Evolutionary conservation across 2,888 invertebrate species (phyloP), one percentile per base, ranked within the genome.

Genomic region (Ecdyonurus torrentis): DNA sequence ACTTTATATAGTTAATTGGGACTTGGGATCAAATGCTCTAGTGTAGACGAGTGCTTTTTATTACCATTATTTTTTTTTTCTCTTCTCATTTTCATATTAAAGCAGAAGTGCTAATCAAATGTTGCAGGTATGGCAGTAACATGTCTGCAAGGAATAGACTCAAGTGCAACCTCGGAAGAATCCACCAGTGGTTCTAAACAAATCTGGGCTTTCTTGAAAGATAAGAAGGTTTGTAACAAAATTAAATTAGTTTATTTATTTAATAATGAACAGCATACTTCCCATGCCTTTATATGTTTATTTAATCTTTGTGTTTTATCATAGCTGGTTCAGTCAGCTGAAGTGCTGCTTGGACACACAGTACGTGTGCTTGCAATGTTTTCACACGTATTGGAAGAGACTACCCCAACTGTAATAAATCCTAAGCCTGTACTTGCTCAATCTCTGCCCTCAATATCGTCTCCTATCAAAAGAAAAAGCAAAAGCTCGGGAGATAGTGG

Each of bases 371-470:
- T 91, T 64, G 89, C 89, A 71, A 82, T 89, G 23, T 81, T 86
- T 69, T 83, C 84, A 63, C 88, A 89, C 72, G 81, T 90, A 67
- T 80, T 89, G 66, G 88, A 89, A 69, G 89, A 89, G 71, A 72
- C 81, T 59, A 76, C 78, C 64, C 83, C 84, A 66, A 75, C 76
- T 66, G 74, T 78, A 19, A 70, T 77, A 1, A 77, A 75, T 64
- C 72, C 75, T 24, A 83, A 82, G 68, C 80, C 86, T 3, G 24
- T 63, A 1, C 24, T 50, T 52, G 23, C 63, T 2, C 58, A 59
- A 20, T 52, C 63, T 52, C 50, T 59, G 2, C 59, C 59, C 10
- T 59, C 62, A 52, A 52, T 63, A 10, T 60, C 66, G 23, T 67
- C 67, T 2, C 67, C 67, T 3, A 66, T 67, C 23, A 67, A 67